Percentiles rank a stretch among this genome's conserved stretches.
Evolutionary conservation across 30 jellyfish, hydroid and myxozoan genomes (phyloP).

Genomic region (Mastigias papua): DNA sequence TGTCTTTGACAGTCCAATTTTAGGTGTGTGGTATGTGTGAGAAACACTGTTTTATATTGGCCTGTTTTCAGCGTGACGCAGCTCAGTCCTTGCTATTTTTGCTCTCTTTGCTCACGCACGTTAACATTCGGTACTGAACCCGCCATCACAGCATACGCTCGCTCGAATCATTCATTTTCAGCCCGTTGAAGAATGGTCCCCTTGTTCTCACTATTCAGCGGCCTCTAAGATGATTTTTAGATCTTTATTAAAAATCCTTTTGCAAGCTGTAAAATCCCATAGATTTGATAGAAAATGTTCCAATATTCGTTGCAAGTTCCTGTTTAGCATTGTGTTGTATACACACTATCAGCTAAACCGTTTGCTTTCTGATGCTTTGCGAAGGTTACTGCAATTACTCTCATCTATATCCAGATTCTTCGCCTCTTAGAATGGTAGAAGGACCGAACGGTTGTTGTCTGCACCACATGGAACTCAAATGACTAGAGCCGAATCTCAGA

Average conservation of each 20-base stretch:
- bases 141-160: too few relatives aligned
- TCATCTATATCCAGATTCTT: background rate
- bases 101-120: too few relatives aligned
- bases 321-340: background rate
- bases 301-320: slow-evolving; percentile 2
- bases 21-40: background rate
- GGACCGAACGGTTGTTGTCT: slow-evolving; percentile 9
- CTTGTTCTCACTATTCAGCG: background rate
- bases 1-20: background rate
- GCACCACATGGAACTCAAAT: background rate
- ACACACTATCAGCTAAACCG: background rate
- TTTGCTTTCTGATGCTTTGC: background rate
- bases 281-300: background rate
- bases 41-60: background rate
- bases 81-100: background rate
- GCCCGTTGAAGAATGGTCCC: slow-evolving; percentile 4
- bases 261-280: background rate
- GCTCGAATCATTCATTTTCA: too few relatives aligned
- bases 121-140: too few relatives aligned
- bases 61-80: background rate
- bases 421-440: background rate
- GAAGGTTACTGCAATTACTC: background rate
- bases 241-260: background rate
- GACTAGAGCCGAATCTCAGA: slow-evolving; percentile 24
- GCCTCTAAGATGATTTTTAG: background rate